Percentiles rank a stretch among this genome's conserved stretches.
Evolutionary conservation across 2,888 invertebrate species (phyloP).

Genomic region (Gymnosoma rotundatum): DNA sequence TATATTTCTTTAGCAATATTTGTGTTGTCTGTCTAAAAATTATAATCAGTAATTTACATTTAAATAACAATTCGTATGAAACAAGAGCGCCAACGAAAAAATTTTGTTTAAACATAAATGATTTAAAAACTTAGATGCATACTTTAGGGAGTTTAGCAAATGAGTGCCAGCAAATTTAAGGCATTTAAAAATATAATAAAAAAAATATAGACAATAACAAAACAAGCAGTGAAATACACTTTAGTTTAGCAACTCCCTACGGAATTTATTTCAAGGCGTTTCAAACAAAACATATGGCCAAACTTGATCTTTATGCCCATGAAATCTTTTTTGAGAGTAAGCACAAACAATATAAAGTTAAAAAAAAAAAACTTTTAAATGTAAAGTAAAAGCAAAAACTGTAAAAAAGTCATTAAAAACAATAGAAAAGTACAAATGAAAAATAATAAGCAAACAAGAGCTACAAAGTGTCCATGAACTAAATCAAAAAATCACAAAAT

Average conservation of each 20-base stretch:
- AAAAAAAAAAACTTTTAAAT: conserved; percentile 14
- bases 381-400: neutral
- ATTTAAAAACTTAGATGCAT: neutral
- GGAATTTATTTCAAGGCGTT: conserved; percentile 21
- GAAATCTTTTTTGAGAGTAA: conserved; percentile 8
- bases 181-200: neutral
- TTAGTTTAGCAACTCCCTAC: conserved; percentile 5
- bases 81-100: no score
- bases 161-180: neutral
- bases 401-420: conserved; percentile 62
- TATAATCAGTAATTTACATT: no score
- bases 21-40: no score
- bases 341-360: conserved; percentile 5
- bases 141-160: conserved; percentile 15
- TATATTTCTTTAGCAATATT: no score
- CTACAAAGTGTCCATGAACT: conserved; percentile 70
- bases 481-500: conserved; percentile 64
- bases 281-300: conserved; percentile 13
- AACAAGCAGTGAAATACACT: neutral
- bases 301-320: conserved; percentile 30
- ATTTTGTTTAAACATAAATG: no score
- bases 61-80: no score
- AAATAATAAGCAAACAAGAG: conserved; percentile 55
- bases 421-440: conserved; percentile 55
- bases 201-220: neutral